Evolutionary conservation across 2,888 invertebrate species (phyloP), one percentile per base, ranked within the genome.

Genomic region (Microdon myrmicae): DNA sequence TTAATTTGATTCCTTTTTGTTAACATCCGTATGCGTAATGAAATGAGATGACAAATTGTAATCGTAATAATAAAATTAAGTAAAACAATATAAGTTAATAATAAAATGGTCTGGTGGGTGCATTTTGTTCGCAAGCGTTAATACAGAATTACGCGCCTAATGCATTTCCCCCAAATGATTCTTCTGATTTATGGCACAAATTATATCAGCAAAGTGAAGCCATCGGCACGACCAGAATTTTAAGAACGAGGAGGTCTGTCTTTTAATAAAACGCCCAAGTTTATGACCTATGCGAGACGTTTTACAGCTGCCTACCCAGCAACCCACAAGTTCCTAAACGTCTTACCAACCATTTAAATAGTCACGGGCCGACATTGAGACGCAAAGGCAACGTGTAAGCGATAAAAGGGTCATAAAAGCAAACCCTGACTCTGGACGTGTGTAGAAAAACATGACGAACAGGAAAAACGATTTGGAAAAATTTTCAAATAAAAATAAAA

Each of bases 371-470:
- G 14, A 10, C 9, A 34, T 29, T 20, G 2, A 3, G 43, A 32
- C 34, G 29, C 23, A 12, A 22, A 20, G 10, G 41, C 48, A 56
- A 19, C 28, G 58, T 64, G 64, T 64, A 58, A 48, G 38, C 56
- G 58, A 64, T 64, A 64, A 64, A 64, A 64, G 58, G 64, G 51
- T 58, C 64, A 58, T 64, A 64, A 64, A 64, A 51, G 64, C 51
- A 34, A 41, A 41, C 25, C 32, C 23, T 16, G 19, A 38, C 29
- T 38, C 25, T 38, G 34, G 26, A 16, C 14, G 28, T 45, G 23
- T 8, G 13, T 23, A 28, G 10, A 39, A n/a, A 20, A 14, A 5
- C 29, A 12, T 4, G n/a, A 35, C 9, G 3, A 23, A 14, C 10
- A 29, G n/a, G n/a, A 10, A 4, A 17, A 39, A 31, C n/a, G n/a